These are phyloP conservation scores for Podargus strigoides DNA, from an alignment of 2,797 vertebrate genomes.

Conservation along the genomic window DNA sequence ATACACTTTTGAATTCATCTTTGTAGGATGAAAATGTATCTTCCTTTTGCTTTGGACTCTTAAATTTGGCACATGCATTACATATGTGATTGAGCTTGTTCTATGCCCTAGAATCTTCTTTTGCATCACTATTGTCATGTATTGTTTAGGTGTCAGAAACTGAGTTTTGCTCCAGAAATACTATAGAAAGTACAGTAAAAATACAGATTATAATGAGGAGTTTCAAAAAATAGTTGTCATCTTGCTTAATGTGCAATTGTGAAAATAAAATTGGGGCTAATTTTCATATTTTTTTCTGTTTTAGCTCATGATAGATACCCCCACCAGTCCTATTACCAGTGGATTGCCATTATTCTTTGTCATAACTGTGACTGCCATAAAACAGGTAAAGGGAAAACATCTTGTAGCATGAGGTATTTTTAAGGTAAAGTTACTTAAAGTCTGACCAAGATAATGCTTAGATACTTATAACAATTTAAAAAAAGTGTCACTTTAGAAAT, in stretches of 20 bases:
- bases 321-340: constrained; percentile 96
- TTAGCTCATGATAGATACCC: constrained; percentile 98
- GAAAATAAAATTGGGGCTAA: neutral
- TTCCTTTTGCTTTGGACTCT: neutral
- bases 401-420: neutral
- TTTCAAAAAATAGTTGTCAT: neutral
- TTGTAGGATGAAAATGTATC: neutral
- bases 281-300: constrained; percentile 30
- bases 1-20: neutral
- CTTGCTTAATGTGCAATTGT: neutral
- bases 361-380: constrained; percentile 97
- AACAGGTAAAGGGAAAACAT: constrained; percentile 83
- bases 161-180: neutral
- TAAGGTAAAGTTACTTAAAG: neutral
- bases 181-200: neutral
- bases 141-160: neutral
- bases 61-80: neutral
- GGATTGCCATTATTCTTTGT: constrained; percentile 99
- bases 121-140: neutral
- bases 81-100: neutral
- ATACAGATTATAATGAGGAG: neutral
- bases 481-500: neutral
- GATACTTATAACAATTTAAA: neutral
- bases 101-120: neutral
- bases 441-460: neutral